Conservation (phyloP, 2,797 vertebrate species). For the Acropternis orthonyx region DNA sequence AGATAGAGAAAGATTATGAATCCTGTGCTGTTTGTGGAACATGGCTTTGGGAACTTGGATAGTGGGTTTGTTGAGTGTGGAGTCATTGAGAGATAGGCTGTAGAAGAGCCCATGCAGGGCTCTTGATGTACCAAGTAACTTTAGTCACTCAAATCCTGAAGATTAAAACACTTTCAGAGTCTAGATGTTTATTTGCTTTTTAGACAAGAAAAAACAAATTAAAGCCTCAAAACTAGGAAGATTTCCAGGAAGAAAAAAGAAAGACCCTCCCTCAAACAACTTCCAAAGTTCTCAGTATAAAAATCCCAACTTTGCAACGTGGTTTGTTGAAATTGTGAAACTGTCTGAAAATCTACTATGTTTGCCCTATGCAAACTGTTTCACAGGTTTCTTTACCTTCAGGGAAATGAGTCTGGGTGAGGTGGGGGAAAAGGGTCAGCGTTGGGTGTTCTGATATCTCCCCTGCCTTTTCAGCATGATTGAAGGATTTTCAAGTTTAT, state of each 20-base stretch:
- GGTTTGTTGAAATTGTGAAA: not conserved
- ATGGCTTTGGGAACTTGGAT: not conserved
- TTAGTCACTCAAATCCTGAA: not conserved
- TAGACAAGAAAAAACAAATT: not conserved
- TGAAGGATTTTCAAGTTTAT: not conserved
- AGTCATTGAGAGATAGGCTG: not conserved
- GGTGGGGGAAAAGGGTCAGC: not conserved
- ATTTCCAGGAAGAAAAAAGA: not conserved
- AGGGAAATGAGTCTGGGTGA: not conserved
- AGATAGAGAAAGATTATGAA: not conserved
- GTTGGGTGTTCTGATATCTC: not conserved
- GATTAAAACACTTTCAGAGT: not conserved
- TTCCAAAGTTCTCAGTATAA: not conserved
- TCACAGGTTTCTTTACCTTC: not conserved
- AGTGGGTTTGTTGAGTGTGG: not conserved
- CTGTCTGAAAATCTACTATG: not conserved
- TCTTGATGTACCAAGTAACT: not conserved
- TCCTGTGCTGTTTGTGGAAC: not conserved
- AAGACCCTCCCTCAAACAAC: not conserved
- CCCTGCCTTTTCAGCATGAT: not conserved
- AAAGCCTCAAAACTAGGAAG: not conserved
- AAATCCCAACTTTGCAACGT: not conserved
- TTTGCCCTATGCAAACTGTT: not conserved
- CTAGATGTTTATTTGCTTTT: not conserved
- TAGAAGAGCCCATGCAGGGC: not conserved